Conservation (phyloP, 2,797 vertebrate species). For the Gypaetus barbatus region DNA sequence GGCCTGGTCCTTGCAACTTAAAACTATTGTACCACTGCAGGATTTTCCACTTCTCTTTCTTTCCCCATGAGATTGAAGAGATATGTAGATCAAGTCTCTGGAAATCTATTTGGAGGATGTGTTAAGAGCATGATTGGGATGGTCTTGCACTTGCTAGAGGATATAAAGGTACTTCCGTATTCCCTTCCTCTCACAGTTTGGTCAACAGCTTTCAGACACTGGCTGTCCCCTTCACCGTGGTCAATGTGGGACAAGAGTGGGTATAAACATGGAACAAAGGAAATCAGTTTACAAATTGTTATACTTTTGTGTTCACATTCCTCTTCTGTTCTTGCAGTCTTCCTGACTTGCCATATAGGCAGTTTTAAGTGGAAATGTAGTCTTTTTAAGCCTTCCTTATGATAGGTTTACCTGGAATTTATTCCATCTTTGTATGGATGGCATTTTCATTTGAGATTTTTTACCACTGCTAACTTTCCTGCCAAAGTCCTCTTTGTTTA, state of each 20-base stretch:
- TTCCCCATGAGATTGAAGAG: background rate
- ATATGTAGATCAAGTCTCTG: background rate
- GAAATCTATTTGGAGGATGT: background rate
- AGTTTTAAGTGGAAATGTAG: background rate
- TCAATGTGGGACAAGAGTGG: background rate
- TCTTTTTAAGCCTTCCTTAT: background rate
- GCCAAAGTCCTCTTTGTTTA: background rate
- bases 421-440: background rate
- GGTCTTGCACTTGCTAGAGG: background rate
- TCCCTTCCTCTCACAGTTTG: background rate
- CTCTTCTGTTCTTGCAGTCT: background rate
- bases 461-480: background rate
- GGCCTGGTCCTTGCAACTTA: background rate
- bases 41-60: background rate
- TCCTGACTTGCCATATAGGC: background rate
- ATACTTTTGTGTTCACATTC: background rate
- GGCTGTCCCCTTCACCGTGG: accelerated
- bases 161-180: background rate
- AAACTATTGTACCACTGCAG: background rate
- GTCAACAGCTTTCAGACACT: background rate
- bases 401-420: background rate
- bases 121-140: background rate
- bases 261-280: background rate
- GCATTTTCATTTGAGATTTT: background rate
- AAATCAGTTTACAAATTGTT: background rate